Evolutionary conservation across 2,888 invertebrate genomes (phyloP), one percentile per base, ranked within the genome.

Genomic region (Boloria selene): DNA sequence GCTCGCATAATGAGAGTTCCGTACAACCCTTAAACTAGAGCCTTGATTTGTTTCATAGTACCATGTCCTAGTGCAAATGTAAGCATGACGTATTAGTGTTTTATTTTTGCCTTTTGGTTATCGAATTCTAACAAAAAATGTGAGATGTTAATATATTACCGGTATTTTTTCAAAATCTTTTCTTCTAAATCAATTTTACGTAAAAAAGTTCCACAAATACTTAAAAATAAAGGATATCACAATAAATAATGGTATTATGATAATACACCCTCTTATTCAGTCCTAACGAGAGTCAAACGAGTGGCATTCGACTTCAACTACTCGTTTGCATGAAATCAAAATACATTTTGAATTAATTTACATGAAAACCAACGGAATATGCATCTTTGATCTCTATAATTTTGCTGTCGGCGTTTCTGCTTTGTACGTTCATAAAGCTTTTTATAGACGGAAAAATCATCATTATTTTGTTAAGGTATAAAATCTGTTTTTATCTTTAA

Each of bases 291-390:
- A 84, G 77, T 77, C 79, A 77, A 84, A 84, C 83, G 80, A 83
- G 80, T 80, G 76, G 77, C 80, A 80, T 81, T 75, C 79, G 76
- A 80, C 80, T 82, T 79, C 79, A 83, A 84, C 85, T 84, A 86
- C 87, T 89, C 85, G 88, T 89, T 89, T 88, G 81, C 80, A 80
- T 82, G 80, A 80, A 85, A 87, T 86, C 87, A 88, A 86, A 88
- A 90, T 90, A 87, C 88, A 87, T 86, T 88, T 87, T 87, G 88
- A 87, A 89, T 88, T 82, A 80, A 89, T 90, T 90, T 88, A 85
- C 87, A 89, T 89, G 88, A 88, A 79, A 86, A 82, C 75, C 74
- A 72, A 79, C 78, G 75, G 82, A 83, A 84, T 85, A 86, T 85
- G 83, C 83, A 84, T 81, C 79, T 79, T 79, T 75, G 75, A 76